Conservation (phyloP, 2,113 vertebrate species). For the Alouatta palliata region DNA sequence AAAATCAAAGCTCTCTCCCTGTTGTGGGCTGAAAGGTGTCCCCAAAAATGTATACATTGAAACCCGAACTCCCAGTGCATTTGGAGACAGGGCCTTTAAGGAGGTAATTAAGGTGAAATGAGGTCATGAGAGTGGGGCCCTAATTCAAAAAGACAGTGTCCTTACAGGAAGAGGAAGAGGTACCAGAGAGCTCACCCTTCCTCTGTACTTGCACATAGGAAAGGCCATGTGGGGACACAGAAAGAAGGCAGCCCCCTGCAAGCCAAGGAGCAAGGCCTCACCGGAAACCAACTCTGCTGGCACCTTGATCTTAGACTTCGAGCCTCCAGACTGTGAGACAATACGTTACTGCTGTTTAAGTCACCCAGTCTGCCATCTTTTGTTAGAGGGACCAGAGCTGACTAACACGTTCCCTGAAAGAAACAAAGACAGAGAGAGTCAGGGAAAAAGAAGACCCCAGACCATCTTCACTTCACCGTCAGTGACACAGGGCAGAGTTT, state of each 20-base stretch:
- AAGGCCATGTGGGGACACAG: neutral
- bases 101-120: neutral
- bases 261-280: neutral
- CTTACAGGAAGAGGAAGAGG: neutral
- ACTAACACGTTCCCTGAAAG: neutral
- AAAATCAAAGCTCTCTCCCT: neutral
- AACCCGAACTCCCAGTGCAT: neutral
- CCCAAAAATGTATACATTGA: neutral
- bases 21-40: neutral
- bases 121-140: neutral
- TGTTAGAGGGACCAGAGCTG: neutral
- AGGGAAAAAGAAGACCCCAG: neutral
- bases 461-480: neutral
- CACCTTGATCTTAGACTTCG: neutral
- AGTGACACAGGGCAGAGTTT: neutral
- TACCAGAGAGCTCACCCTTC: neutral
- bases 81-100: neutral
- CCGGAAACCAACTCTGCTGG: neutral
- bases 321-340: neutral
- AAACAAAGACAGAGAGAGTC: neutral
- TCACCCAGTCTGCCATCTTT: neutral
- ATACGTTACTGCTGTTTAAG: neutral
- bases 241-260: neutral
- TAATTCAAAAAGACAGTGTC: neutral
- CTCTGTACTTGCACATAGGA: neutral